phyloP scores from a whole-genome alignment of 2,888 invertebrate species.

The Pantelozetes paolii region DNA sequence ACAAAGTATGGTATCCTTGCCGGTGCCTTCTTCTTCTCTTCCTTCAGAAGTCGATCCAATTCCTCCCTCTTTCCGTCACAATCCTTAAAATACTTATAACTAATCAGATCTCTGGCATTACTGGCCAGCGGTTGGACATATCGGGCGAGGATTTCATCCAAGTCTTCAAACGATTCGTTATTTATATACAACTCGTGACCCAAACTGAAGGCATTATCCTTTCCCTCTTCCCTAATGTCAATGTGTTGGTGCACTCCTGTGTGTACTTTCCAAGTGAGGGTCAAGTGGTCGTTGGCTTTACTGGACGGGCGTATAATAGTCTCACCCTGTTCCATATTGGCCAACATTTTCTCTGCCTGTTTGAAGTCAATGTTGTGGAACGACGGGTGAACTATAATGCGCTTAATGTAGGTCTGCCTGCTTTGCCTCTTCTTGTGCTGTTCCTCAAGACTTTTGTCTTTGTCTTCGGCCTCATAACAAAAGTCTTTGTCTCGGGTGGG shows the following conservation, averaged over 20 bases:
- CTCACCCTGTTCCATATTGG: conserved; percentile 90
- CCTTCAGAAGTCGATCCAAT: conserved; percentile 77
- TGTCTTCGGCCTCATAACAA: conserved; percentile 76
- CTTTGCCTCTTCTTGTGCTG: conserved; percentile 72
- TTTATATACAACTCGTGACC: conserved; percentile 78
- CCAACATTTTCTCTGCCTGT: conserved; percentile 86
- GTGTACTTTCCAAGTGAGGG: conserved; percentile 97
- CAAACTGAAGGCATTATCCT: conserved; percentile 90
- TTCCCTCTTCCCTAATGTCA: conserved; percentile 89
- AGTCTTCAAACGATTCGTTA: conserved; percentile 70
- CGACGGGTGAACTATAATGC: conserved; percentile 94
- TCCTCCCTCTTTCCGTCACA: conserved; percentile 73
- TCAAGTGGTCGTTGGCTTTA: conserved; percentile 91
- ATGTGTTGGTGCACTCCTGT: conserved; percentile 93
- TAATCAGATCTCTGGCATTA: conserved; percentile 80
- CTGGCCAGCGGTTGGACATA: conserved; percentile 95
- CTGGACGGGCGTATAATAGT: conserved; percentile 93
- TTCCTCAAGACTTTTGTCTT: conserved; percentile 70
- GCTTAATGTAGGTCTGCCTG: conserved; percentile 79
- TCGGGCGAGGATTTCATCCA: conserved; percentile 97
- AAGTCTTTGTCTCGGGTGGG: conserved; percentile 84
- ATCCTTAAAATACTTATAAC: conserved; percentile 82
- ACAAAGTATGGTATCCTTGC: conserved; percentile 83
- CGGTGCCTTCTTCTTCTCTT: conserved; percentile 81
- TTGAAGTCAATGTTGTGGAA: conserved; percentile 94